phyloP scores from a whole-genome alignment of 2,113 vertebrate genomes.

The Noturus placidus region DNA sequence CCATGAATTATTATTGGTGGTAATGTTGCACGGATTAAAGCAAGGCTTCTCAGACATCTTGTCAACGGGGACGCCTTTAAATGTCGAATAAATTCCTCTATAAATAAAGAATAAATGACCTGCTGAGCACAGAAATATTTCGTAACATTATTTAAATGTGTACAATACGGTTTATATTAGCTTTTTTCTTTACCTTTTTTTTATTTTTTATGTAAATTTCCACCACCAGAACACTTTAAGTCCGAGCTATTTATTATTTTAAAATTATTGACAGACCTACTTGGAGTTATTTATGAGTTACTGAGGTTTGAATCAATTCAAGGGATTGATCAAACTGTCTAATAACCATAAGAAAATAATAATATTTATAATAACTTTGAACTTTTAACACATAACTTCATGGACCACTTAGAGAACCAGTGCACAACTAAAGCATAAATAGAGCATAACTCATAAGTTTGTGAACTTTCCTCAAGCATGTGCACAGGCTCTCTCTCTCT shows the following conservation, averaged over 20 bases:
- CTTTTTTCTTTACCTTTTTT: not conserved
- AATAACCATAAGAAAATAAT: not conserved
- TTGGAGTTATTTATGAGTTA: not conserved
- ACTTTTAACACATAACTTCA: not conserved
- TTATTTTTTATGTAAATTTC: too few relatives aligned
- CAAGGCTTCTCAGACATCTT: not conserved
- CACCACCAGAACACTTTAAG: not conserved
- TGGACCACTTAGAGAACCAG: not conserved
- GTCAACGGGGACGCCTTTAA: not conserved
- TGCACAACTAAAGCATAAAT: not conserved
- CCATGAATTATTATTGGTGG: not conserved
- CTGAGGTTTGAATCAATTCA: not conserved
- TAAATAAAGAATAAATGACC: not conserved
- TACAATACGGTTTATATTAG: not conserved
- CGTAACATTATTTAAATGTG: not conserved
- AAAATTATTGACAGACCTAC: not conserved
- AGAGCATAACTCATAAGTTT: not conserved
- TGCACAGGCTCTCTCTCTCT: too few relatives aligned
- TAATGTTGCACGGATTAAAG: not conserved
- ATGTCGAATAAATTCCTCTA: not conserved
- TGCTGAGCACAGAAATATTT: not conserved
- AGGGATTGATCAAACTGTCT: not conserved
- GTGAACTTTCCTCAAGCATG: too few relatives aligned
- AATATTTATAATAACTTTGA: too few relatives aligned
- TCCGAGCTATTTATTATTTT: not conserved